A percentile compares a stretch with the other conserved stretches of the same genome.
Conservation (phyloP, 2,888 invertebrate species). For the Anodontia alba region DNA sequence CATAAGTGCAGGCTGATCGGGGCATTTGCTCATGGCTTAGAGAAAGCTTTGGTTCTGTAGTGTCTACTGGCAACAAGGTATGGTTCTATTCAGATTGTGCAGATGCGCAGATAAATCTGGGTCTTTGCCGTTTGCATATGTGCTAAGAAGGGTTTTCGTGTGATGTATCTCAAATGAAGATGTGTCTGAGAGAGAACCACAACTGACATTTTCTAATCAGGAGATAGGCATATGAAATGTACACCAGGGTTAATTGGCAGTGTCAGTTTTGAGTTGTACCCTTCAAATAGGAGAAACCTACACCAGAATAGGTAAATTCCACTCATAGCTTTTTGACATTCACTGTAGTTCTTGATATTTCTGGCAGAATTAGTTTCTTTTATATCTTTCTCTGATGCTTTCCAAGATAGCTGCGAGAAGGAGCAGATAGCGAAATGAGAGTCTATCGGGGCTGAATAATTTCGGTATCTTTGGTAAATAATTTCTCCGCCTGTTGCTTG, state of each 20-base stretch:
- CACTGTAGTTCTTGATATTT: background rate
- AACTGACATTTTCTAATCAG: slow-evolving; percentile 30
- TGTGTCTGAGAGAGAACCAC: slow-evolving; percentile 29
- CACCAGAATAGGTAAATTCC: slow-evolving; percentile 19
- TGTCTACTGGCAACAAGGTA: too few species aligned
- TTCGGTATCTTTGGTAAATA: slow-evolving; percentile 7
- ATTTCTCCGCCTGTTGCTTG: slow-evolving; percentile 8
- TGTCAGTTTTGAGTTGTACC: slow-evolving; percentile 26
- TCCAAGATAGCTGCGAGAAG: background rate
- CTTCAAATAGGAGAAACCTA: slow-evolving; percentile 15
- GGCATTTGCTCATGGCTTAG: too few species aligned
- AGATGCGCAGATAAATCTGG: too few species aligned
- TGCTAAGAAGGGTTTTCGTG: too few species aligned
- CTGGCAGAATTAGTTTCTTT: slow-evolving; percentile 8
- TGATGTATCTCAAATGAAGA: slow-evolving; percentile 31
- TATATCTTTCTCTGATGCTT: slow-evolving; percentile 12
- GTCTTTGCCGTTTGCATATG: too few species aligned
- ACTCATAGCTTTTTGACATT: slow-evolving; percentile 11
- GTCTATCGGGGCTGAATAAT: slow-evolving; percentile 11
- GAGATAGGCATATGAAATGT: slow-evolving; percentile 1
- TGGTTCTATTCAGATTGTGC: too few species aligned
- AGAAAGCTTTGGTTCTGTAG: too few species aligned
- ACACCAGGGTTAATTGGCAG: slow-evolving; percentile 23
- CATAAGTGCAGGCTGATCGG: too few species aligned
- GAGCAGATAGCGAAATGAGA: slow-evolving; percentile 2